These are phyloP conservation scores for Hydrozoanthus tunicans DNA, from an alignment of 64 coral and sea anemone species.

Conservation along the genomic window DNA sequence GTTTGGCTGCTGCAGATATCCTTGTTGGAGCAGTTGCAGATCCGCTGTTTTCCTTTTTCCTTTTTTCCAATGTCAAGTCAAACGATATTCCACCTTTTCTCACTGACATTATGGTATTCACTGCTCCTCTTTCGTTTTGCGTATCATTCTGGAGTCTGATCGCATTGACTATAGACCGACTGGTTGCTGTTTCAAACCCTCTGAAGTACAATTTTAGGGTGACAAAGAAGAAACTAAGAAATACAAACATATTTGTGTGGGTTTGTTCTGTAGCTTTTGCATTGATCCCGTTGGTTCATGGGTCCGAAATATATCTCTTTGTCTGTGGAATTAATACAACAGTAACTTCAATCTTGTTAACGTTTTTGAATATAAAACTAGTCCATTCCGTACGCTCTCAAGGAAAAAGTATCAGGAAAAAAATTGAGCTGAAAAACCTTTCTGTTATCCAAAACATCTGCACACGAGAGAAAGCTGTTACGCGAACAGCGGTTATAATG, in stretches of 20 bases:
- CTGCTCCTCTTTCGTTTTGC: neutral
- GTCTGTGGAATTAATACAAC: neutral
- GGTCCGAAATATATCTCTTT: neutral
- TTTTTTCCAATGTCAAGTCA: neutral
- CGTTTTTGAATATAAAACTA: neutral
- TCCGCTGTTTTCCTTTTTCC: neutral
- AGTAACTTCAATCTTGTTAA: neutral
- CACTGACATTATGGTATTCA: neutral
- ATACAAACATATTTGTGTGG: neutral
- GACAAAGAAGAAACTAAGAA: neutral
- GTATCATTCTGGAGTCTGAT: neutral
- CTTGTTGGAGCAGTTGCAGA: neutral
- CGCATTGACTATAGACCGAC: neutral
- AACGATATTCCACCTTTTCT: neutral
- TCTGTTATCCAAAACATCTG: neutral
- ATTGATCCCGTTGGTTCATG: neutral
- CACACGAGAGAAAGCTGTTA: neutral
- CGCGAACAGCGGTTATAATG: neutral
- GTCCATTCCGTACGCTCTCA: neutral
- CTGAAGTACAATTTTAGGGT: neutral
- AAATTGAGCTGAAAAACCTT: neutral
- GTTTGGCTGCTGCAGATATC: neutral
- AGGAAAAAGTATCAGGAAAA: neutral
- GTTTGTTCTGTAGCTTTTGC: neutral
- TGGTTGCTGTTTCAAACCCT: neutral